Conservation (phyloP, 37 sponge, comb jelly and placozoan species). For the Halisarca cf. caerulea region DNA sequence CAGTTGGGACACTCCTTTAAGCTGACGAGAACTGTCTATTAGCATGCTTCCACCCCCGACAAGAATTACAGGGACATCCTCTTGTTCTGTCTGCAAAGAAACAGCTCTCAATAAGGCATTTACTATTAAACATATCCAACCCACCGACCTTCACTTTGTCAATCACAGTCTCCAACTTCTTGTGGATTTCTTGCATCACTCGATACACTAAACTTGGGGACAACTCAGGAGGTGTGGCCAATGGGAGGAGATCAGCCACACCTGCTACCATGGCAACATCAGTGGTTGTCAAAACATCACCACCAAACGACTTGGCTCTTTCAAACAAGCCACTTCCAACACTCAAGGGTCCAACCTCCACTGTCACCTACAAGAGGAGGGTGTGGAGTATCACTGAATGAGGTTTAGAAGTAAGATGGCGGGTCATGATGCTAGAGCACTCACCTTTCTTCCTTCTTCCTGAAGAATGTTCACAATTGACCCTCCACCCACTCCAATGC, state of each 20-base stretch:
- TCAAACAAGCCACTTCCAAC: slow-evolving; percentile 45
- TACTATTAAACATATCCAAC: background rate
- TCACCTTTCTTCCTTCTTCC: background rate
- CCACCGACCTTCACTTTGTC: slow-evolving; percentile 74
- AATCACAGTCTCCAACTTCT: slow-evolving; percentile 54
- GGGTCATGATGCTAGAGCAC: background rate
- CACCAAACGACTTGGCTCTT: slow-evolving; percentile 77
- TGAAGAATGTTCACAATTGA: slow-evolving; percentile 28
- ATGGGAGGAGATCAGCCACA: slow-evolving; percentile 37
- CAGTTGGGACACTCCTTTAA: slow-evolving; percentile 56
- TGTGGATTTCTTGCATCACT: slow-evolving; percentile 53
- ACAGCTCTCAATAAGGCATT: too few relatives aligned
- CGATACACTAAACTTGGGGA: slow-evolving; percentile 36
- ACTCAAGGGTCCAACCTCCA: slow-evolving; percentile 70
- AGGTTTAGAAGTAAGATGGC: too few relatives aligned
- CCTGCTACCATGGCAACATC: slow-evolving; percentile 86
- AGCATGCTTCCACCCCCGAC: slow-evolving; percentile 85
- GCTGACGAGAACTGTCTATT: slow-evolving; percentile 39
- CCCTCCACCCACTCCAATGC: slow-evolving; percentile 84
- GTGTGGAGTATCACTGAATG: too few relatives aligned
- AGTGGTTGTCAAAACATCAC: slow-evolving; percentile 60
- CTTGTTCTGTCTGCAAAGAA: slow-evolving; percentile 46
- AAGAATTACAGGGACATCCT: slow-evolving; percentile 70
- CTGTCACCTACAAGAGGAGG: background rate
- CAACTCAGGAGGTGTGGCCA: slow-evolving; percentile 26